A percentile compares a stretch with the other conserved stretches of the same genome.
These are phyloP conservation scores for Pantherophis vulpinus DNA, from an alignment of 2,797 vertebrate genomes.

Conservation along the genomic window DNA sequence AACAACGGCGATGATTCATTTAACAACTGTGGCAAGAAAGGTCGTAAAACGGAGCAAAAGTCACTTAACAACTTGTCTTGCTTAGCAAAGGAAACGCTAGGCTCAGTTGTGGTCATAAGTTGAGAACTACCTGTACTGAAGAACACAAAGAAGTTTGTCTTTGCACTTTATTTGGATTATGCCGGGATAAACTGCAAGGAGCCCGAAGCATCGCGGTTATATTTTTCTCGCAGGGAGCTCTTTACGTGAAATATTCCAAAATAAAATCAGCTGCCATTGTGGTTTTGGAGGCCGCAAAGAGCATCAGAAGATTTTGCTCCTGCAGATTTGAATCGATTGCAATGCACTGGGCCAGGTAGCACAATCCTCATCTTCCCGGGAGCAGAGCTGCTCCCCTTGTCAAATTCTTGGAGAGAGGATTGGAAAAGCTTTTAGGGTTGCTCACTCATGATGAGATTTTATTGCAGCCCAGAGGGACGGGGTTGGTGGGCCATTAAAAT, in stretches of 20 bases:
- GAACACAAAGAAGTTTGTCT: background rate
- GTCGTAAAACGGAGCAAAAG: background rate
- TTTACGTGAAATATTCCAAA: background rate
- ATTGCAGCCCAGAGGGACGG: conserved; percentile 50
- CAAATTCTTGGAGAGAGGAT: conserved; percentile 4
- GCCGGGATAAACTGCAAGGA: background rate
- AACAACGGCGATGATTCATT: background rate
- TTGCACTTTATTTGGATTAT: background rate
- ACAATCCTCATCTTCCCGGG: conserved; percentile 13
- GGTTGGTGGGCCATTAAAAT: conserved; percentile 36
- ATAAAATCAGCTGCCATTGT: background rate
- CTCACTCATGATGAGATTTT: conserved; percentile 50
- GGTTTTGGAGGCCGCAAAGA: background rate
- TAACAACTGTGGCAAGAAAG: background rate
- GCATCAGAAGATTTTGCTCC: background rate
- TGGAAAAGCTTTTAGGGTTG: conserved; percentile 50
- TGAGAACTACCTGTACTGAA: background rate
- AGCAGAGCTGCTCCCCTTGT: background rate
- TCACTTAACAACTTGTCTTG: background rate
- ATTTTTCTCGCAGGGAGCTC: background rate
- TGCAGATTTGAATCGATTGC: background rate
- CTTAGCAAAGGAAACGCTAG: background rate
- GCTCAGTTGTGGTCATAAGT: background rate
- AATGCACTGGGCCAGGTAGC: background rate
- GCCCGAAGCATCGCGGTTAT: background rate